These are phyloP conservation scores for Chymomyza amoena DNA, from an alignment of 2,888 invertebrate species.

Conservation along the genomic window DNA sequence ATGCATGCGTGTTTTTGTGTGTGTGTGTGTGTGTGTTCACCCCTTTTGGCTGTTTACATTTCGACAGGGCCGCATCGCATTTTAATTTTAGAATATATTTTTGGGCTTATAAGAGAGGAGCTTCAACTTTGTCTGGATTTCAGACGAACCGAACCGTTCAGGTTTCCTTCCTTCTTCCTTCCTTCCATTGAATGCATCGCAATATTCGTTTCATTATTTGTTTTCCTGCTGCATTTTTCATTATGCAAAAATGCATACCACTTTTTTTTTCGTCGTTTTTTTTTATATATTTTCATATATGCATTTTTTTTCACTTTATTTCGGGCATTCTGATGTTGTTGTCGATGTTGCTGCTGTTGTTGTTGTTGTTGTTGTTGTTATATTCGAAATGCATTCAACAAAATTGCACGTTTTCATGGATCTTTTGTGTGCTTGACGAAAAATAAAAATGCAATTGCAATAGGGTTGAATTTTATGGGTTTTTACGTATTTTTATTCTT, in stretches of 20 bases:
- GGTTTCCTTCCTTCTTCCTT: too few species aligned
- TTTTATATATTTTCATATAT: slow-evolving; percentile 51
- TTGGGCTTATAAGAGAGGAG: slow-evolving; percentile 36
- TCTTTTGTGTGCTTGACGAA: slow-evolving; percentile 57
- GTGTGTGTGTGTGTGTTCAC: slow-evolving; percentile 21
- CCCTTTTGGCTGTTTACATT: slow-evolving; percentile 4
- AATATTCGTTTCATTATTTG: neutral
- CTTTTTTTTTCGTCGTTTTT: slow-evolving; percentile 40
- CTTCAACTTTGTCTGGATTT: neutral
- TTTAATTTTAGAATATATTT: slow-evolving; percentile 71
- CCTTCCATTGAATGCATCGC: neutral
- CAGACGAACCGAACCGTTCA: neutral
- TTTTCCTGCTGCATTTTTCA: slow-evolving; percentile 72
- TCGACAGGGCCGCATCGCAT: slow-evolving; percentile 41
- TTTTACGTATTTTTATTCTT: too few species aligned
- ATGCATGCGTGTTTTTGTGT: too few species aligned
- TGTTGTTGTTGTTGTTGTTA: slow-evolving; percentile 21
- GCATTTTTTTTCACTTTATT: slow-evolving; percentile 25
- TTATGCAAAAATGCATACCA: slow-evolving; percentile 71
- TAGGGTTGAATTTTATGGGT: slow-evolving; percentile 63
- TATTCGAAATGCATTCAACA: slow-evolving; percentile 67
- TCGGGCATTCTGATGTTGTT: neutral
- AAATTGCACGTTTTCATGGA: slow-evolving; percentile 68
- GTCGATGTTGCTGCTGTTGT: slow-evolving; percentile 6
- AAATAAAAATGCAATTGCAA: slow-evolving; percentile 56